These are phyloP conservation scores for Chirona hameri DNA, from an alignment of 2,888 invertebrate species.

Conservation along the genomic window DNA sequence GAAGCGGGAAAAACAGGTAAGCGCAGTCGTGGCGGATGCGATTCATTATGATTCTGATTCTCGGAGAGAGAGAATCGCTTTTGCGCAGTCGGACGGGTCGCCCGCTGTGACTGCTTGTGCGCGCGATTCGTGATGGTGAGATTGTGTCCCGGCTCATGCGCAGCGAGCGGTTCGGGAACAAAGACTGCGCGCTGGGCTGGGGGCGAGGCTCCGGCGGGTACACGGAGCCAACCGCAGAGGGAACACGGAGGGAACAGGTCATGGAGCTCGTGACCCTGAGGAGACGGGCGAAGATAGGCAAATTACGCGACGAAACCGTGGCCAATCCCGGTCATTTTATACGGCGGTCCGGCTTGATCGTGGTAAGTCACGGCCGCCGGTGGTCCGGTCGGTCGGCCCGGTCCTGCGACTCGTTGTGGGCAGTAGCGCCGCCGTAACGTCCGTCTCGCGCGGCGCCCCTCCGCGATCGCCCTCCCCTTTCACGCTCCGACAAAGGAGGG, in stretches of 20 bases:
- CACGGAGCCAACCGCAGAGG: neutral
- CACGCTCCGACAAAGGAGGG: conserved; percentile 1
- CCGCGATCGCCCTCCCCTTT: neutral
- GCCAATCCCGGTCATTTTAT: too few species aligned
- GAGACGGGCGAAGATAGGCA: neutral
- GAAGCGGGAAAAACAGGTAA: conserved; percentile 8
- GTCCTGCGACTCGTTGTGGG: too few species aligned
- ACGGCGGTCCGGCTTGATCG: too few species aligned
- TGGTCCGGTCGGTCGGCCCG: too few species aligned
- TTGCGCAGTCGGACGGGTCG: neutral
- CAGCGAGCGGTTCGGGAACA: neutral
- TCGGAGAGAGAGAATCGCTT: neutral
- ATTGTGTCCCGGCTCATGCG: neutral
- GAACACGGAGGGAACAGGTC: too few species aligned
- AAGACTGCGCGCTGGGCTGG: neutral
- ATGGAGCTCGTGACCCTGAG: neutral
- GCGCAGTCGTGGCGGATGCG: neutral
- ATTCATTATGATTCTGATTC: conserved; percentile 12
- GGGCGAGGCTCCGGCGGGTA: neutral
- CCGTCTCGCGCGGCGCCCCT: neutral
- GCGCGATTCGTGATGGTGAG: neutral
- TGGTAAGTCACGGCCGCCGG: too few species aligned
- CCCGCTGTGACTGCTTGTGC: neutral
- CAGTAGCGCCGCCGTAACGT: too few species aligned
- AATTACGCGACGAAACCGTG: neutral